Conservation (phyloP, 2,888 invertebrate species). For the Lagria hirta region DNA sequence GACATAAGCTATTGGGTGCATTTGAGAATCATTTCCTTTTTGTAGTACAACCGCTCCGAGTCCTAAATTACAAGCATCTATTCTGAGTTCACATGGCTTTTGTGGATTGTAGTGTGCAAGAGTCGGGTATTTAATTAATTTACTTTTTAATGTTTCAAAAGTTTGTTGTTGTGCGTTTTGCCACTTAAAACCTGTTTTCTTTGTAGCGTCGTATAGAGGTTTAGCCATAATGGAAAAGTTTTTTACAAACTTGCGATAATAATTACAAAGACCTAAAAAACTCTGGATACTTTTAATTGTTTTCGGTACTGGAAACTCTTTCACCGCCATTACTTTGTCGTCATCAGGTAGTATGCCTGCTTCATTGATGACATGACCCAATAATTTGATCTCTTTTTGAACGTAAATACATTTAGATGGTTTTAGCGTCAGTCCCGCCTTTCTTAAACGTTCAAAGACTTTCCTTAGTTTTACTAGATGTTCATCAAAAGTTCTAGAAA, state of each 20-base stretch:
- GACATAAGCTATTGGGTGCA: constrained; percentile 1
- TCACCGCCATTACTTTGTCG: constrained; percentile 15
- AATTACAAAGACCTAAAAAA: constrained; percentile 19
- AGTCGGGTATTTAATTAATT: neutral
- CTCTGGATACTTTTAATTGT: constrained; percentile 7
- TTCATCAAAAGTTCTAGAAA: constrained; percentile 19
- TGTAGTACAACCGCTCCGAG: constrained; percentile 17
- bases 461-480: constrained; percentile 24
- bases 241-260: constrained; percentile 19
- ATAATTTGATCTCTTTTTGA: constrained; percentile 3
- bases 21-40: neutral
- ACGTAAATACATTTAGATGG: constrained; percentile 7
- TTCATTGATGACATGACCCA: constrained; percentile 13
- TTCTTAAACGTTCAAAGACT: constrained; percentile 28
- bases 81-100: neutral
- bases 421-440: constrained; percentile 29
- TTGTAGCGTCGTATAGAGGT: constrained; percentile 1
- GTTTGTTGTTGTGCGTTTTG: neutral
- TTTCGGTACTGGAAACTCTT: constrained; percentile 24
- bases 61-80: constrained; percentile 25
- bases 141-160: constrained; percentile 4
- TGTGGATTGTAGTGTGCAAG: constrained; percentile 1
- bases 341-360: constrained; percentile 7
- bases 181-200: constrained; percentile 1
- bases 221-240: constrained; percentile 4